These are phyloP conservation scores for Arctopsyche grandis DNA, from an alignment of 1,140 invertebrate genomes.

Conservation along the genomic window DNA sequence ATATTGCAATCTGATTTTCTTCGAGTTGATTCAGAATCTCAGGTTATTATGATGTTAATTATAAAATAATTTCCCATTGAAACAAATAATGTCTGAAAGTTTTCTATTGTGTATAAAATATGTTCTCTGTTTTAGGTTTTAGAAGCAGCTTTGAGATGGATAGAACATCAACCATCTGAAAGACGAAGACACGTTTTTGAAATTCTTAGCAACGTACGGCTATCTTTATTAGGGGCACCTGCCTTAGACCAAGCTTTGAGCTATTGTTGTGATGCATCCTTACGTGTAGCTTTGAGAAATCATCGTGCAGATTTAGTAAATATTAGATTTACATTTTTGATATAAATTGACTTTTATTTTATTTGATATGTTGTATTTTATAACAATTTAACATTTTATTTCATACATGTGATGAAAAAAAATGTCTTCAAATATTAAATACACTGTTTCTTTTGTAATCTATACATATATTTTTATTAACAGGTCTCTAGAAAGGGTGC, in stretches of 20 bases:
- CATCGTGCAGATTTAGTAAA: conserved; percentile 82
- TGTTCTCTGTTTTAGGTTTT: conserved; percentile 73
- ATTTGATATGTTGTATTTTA: not conserved
- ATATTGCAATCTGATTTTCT: conserved; percentile 89
- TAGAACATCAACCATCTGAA: conserved; percentile 82
- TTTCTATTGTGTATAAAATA: conserved; percentile 12
- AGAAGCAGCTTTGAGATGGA: conserved; percentile 90
- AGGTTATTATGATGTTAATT: conserved; percentile 66
- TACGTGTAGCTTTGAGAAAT: conserved; percentile 82
- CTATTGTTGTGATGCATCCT: conserved; percentile 83
- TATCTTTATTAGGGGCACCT: conserved; percentile 85
- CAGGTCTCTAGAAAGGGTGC: conserved; percentile 74
- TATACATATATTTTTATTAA: not conserved
- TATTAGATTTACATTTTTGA: no score
- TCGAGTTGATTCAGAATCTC: conserved; percentile 90
- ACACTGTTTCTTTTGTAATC: no score
- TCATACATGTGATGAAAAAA: no score
- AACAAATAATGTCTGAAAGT: not conserved
- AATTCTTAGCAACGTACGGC: conserved; percentile 83
- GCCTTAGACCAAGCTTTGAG: conserved; percentile 84
- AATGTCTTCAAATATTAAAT: no score
- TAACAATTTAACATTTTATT: not conserved
- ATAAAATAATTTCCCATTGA: no score
- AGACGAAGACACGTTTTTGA: conserved; percentile 88
- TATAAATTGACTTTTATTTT: no score